These are phyloP conservation scores for Pelochelys cantorii DNA, from an alignment of 2,797 vertebrate genomes.

Conservation along the genomic window DNA sequence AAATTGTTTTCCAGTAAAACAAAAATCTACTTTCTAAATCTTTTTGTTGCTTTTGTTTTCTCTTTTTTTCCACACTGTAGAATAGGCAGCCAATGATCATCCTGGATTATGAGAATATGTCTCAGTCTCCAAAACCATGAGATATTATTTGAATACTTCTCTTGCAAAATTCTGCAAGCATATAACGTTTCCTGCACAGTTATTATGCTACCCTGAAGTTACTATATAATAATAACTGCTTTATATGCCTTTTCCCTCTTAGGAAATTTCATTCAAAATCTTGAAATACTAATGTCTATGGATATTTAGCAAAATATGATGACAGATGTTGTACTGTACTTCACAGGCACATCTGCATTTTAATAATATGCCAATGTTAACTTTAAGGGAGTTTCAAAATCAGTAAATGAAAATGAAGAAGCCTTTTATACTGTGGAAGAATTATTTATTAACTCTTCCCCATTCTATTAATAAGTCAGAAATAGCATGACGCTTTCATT, in stretches of 20 bases:
- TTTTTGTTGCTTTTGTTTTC: constrained; percentile 21
- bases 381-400: constrained; percentile 10
- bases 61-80: background rate
- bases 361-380: background rate
- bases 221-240: background rate
- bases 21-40: background rate
- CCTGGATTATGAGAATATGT: constrained; percentile 8
- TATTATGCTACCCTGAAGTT: background rate
- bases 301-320: constrained; percentile 4
- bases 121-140: constrained; percentile 55
- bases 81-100: constrained; percentile 25
- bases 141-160: background rate
- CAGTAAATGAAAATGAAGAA: background rate
- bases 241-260: background rate
- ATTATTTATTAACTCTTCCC: background rate
- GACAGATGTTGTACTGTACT: background rate
- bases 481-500: background rate
- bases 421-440: background rate
- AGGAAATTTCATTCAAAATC: background rate
- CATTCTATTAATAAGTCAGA: background rate
- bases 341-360: constrained; percentile 32
- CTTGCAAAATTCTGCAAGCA: background rate
- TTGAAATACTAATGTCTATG: background rate
- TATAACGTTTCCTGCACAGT: background rate
- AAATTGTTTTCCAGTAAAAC: constrained; percentile 7